phyloP scores from a whole-genome alignment of 2,113 vertebrate genomes.

The Cyrtonyx montezumae region DNA sequence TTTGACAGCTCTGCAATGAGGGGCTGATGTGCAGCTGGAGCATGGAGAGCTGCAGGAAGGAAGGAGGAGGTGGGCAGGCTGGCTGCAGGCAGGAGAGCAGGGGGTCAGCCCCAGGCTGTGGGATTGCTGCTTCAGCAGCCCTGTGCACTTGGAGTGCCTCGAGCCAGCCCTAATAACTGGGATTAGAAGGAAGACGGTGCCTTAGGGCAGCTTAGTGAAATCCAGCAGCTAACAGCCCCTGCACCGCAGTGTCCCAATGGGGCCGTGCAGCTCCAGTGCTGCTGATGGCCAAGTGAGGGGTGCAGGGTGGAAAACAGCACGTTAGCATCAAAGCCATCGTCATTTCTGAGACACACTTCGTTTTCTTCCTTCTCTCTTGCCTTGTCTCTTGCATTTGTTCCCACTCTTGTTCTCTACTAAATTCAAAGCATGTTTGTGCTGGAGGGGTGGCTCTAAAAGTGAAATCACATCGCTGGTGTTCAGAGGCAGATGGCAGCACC shows the following conservation, averaged over 20 bases:
- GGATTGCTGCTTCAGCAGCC: background rate
- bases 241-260: rapidly evolving
- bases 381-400: background rate
- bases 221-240: background rate
- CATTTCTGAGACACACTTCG: background rate
- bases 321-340: background rate
- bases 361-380: background rate
- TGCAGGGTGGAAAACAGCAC: background rate
- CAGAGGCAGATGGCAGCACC: background rate
- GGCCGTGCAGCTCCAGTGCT: background rate
- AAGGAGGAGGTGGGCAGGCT: background rate
- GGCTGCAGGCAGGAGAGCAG: too few species aligned
- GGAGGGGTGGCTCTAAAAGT: background rate
- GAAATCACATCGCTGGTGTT: rapidly evolving
- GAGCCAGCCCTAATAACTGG: background rate
- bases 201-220: conserved; percentile 9
- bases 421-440: background rate
- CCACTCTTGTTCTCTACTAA: background rate
- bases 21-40: background rate
- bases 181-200: background rate
- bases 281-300: background rate
- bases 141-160: conserved; percentile 11
- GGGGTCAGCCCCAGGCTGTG: too few species aligned
- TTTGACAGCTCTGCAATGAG: background rate
- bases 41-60: background rate